Evolutionary conservation across 2,113 vertebrate genomes (phyloP).

Genomic region (Nasalis larvatus): DNA sequence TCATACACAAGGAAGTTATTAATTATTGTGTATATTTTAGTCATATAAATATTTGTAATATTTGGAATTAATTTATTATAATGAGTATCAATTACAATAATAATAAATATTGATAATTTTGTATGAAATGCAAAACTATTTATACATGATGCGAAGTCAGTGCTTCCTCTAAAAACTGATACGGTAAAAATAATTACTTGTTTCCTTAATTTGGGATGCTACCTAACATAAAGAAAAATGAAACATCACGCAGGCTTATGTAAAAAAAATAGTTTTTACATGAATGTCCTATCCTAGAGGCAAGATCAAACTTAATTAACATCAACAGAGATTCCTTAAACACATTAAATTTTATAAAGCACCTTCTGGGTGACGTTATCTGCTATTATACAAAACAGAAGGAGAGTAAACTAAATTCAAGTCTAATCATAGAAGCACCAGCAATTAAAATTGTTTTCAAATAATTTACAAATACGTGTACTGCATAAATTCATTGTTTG

Average conservation of each 20-base stretch:
- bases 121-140: background rate
- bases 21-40: background rate
- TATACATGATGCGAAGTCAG: background rate
- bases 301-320: conserved; percentile 50
- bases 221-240: background rate
- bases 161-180: background rate
- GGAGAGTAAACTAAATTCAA: background rate
- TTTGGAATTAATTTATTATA: background rate
- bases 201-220: background rate
- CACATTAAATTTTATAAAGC: conserved; percentile 47
- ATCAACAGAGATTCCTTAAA: conserved; percentile 32
- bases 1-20: too few relatives aligned
- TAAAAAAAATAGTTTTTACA: conserved; percentile 2
- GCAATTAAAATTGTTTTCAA: conserved; percentile 41
- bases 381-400: background rate
- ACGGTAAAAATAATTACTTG: background rate
- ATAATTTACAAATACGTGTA: conserved; percentile 19
- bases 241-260: background rate
- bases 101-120: background rate
- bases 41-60: background rate
- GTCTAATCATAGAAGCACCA: background rate
- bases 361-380: background rate
- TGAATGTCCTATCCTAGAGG: background rate
- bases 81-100: background rate
- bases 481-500: background rate